Evolutionary conservation across 2,888 invertebrate genomes (phyloP), one percentile per base, ranked within the genome.

Genomic region (Agrochola lychnidis): DNA sequence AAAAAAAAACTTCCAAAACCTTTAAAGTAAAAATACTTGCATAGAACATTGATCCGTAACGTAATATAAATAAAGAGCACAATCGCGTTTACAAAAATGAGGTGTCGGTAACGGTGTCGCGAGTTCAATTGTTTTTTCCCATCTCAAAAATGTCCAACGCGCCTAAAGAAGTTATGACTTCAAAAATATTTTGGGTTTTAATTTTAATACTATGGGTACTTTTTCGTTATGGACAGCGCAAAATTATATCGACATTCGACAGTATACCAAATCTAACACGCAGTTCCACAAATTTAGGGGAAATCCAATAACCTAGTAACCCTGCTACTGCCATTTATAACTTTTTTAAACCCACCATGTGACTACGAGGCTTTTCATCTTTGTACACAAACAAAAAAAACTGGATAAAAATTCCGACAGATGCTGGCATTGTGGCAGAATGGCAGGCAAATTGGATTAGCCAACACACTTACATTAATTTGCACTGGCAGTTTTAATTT

Each of bases 301-400:
- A 66, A 53, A 53, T 22, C 3, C 22, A 57, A 25, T 45, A 53
- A 14, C 36, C 25, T 59, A n/a, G 79, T 40, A 79, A 79, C 73
- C 59, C 64, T 53, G 14, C 1, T 2, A 0, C 22, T 53, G 72
- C 79, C 79, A 59, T 66, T 36, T 59, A 25, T 6, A 10, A n/a
- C 4, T 79, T 78, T 76, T 64, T 63, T 7, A 53, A 77, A 59
- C 25, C 16, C 9, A 22, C 25, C n/a, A 45, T 79, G 7, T 53
- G 30, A 45, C 64, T 59, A 48, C 36, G 19, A 45, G 78, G 64
- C 73, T 73, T 78, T 78, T 78, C 2, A 70, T 25, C 12, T 22
- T 36, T n/a, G 1, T 1, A 36, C 2, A n/a, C 7, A 70, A 30
- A 16, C 6, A 70, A 42, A 36, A 73, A 42, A 70, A 40, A 12